Percentiles rank a stretch among this genome's conserved stretches.
phyloP scores from a whole-genome alignment of 2,113 vertebrate genomes.

The Bubo blakistoni region DNA sequence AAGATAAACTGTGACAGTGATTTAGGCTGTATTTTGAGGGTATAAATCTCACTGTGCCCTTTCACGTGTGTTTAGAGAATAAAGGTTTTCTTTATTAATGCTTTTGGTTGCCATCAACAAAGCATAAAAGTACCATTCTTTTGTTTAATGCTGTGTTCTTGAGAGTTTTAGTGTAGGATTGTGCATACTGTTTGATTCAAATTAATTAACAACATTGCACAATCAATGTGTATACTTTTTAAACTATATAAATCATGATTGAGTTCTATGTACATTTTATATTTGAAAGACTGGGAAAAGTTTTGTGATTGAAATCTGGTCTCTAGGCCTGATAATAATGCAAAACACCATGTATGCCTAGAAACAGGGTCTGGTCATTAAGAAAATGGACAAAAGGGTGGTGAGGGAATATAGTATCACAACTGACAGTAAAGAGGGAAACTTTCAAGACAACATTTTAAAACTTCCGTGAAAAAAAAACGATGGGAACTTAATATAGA shows the following conservation, averaged over 20 bases:
- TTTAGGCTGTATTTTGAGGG: constrained; percentile 47
- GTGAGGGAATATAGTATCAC: not conserved
- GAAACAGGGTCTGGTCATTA: not conserved
- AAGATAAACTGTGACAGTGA: constrained; percentile 50
- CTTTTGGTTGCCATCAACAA: not conserved
- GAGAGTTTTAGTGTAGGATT: not conserved
- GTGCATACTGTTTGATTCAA: not conserved
- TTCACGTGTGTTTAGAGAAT: not conserved
- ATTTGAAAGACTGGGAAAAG: not conserved
- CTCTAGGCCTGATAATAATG: not conserved
- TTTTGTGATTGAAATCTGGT: not conserved
- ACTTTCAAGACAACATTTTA: not conserved
- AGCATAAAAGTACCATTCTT: not conserved
- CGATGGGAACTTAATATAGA: not conserved
- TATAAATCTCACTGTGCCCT: constrained; percentile 19
- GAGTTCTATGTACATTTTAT: not conserved
- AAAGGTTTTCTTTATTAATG: constrained; percentile 31
- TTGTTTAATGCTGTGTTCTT: not conserved
- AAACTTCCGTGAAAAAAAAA: not conserved
- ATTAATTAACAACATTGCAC: not conserved
- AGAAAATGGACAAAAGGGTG: not conserved
- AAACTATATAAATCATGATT: not conserved
- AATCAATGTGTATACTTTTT: not conserved
- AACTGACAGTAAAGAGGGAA: not conserved
- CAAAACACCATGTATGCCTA: not conserved